phyloP scores from a whole-genome alignment of 1,140 invertebrate species.

The Scaptodrosophila lebanonensis region DNA sequence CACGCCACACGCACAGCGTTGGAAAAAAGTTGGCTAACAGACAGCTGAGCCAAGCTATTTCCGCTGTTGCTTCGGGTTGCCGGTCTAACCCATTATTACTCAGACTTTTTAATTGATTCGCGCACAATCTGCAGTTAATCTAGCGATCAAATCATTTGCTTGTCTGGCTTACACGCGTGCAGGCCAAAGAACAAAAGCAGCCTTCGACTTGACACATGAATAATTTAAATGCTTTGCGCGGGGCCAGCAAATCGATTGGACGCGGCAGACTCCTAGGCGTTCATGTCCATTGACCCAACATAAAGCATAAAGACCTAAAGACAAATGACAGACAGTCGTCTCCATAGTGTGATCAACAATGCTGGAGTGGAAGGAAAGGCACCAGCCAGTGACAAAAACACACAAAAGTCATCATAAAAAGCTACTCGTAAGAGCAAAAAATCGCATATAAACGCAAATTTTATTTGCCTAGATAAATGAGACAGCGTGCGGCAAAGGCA shows the following conservation, averaged over 20 bases:
- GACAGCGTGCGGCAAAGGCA: conserved; percentile 59
- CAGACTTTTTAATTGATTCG: conserved; percentile 48
- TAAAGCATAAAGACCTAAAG: too few relatives aligned
- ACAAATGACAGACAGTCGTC: conserved; percentile 20
- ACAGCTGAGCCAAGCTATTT: conserved; percentile 25
- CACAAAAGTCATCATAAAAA: conserved; percentile 21
- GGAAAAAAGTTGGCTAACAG: too few relatives aligned
- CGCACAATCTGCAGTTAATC: conserved; percentile 45
- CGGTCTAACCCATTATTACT: conserved; percentile 39
- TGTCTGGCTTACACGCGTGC: conserved; percentile 46
- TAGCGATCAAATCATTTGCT: conserved; percentile 44
- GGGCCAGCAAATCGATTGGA: conserved; percentile 49
- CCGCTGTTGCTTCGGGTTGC: too few relatives aligned
- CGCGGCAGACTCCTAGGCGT: conserved; percentile 48
- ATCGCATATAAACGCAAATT: conserved; percentile 24
- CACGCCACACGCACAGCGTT: too few relatives aligned
- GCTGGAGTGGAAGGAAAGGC: too few relatives aligned
- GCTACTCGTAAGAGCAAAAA: conserved; percentile 7
- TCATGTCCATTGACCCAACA: conserved; percentile 66
- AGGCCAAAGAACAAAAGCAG: conserved; percentile 29
- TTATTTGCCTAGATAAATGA: conserved; percentile 60
- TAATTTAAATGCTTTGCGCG: conserved; percentile 55
- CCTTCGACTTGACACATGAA: conserved; percentile 70
- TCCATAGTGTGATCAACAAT: conserved; percentile 21
- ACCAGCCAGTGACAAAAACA: conserved; percentile 13